phyloP scores from a whole-genome alignment of 2,113 vertebrate species.

The Puntigrus tetrazona region DNA sequence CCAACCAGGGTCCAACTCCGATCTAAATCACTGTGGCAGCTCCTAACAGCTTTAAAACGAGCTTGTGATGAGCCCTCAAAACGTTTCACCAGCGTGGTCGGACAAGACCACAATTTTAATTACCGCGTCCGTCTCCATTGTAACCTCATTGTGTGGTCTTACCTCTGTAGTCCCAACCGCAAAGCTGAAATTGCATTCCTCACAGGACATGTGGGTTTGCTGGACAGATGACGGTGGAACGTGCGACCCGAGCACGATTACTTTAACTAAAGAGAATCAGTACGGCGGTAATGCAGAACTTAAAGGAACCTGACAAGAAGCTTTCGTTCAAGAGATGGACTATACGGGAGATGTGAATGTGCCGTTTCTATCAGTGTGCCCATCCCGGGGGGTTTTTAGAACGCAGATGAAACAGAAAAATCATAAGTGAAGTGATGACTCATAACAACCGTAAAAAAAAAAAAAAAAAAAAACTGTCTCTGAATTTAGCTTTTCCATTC shows the following conservation, averaged over 20 bases:
- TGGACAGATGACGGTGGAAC: background rate
- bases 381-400: background rate
- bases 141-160: conserved; percentile 12
- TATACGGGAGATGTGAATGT: background rate
- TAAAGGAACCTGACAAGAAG: background rate
- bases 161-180: conserved; percentile 8
- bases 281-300: background rate
- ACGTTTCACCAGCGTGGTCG: background rate
- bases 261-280: background rate
- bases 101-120: conserved; percentile 5
- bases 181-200: background rate
- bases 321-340: background rate
- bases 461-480: background rate
- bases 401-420: background rate
- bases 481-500: background rate
- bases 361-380: background rate
- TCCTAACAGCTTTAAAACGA: conserved; percentile 26
- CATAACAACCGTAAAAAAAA: background rate
- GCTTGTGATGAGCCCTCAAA: background rate
- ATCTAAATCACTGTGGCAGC: conserved; percentile 2
- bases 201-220: background rate
- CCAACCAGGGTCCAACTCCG: background rate
- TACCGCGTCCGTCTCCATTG: background rate
- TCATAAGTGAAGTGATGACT: background rate
- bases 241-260: background rate